Evolutionary conservation across 2,888 invertebrate genomes (phyloP).

Genomic region (Chrysina gloriosa): DNA sequence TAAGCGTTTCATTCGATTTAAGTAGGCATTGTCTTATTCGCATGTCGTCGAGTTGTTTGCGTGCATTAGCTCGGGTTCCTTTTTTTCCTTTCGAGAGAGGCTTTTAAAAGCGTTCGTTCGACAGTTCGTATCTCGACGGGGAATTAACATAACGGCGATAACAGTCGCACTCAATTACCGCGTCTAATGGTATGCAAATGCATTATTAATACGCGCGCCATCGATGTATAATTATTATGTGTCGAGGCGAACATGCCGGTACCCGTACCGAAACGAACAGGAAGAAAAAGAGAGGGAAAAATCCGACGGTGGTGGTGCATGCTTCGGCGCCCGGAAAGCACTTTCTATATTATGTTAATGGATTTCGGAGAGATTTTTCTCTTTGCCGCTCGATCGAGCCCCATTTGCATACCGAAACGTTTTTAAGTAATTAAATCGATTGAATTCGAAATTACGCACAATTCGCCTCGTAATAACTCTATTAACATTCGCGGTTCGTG

Average conservation of each 20-base stretch:
- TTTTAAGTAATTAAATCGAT: too few species aligned
- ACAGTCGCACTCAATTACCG: constrained; percentile 36
- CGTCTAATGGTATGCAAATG: constrained; percentile 32
- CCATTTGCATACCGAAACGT: not conserved
- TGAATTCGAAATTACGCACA: too few species aligned
- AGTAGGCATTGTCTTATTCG: constrained; percentile 5
- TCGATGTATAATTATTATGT: constrained; percentile 22
- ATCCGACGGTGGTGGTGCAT: not conserved
- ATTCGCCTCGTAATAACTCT: too few species aligned
- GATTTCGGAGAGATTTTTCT: not conserved
- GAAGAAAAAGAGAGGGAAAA: too few species aligned
- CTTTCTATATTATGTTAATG: constrained; percentile 27
- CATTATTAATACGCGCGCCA: constrained; percentile 24
- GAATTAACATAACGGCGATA: constrained; percentile 29
- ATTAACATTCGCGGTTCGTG: too few species aligned
- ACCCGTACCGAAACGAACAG: too few species aligned
- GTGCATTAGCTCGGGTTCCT: too few species aligned
- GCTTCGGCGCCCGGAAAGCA: not conserved
- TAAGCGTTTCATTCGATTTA: not conserved
- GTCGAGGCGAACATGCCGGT: not conserved
- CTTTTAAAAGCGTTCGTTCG: too few species aligned
- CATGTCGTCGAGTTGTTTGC: too few species aligned
- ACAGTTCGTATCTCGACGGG: constrained; percentile 2
- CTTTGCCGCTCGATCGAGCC: not conserved
- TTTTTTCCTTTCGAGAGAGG: too few species aligned